Evolutionary conservation across 2,888 invertebrate genomes (phyloP).

Genomic region (Lasioglossum villosulum): DNA sequence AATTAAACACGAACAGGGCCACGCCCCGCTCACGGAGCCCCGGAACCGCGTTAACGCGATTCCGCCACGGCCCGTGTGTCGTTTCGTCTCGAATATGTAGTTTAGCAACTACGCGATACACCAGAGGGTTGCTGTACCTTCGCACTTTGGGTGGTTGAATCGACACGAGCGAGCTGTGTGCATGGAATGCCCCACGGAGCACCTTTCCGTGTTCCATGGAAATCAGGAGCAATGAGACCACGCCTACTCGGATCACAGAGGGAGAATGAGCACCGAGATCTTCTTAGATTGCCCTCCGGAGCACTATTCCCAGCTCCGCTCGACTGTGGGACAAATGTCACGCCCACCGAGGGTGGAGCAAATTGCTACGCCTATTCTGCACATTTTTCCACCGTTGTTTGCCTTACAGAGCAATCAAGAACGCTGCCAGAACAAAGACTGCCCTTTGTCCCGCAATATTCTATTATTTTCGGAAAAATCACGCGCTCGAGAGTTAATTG

Average conservation of each 20-base stretch:
- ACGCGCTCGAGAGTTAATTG: conserved; percentile 26
- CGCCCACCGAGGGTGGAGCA: background rate
- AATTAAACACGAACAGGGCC: conserved; percentile 68
- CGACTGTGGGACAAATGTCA: background rate
- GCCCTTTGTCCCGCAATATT: background rate
- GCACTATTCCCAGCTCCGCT: too few relatives aligned
- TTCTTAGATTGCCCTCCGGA: background rate
- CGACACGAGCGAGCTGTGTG: background rate
- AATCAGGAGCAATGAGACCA: background rate
- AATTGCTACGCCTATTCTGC: background rate
- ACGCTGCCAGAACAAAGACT: background rate
- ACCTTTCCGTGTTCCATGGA: background rate
- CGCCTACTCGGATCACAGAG: background rate
- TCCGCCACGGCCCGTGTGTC: background rate
- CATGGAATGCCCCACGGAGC: background rate
- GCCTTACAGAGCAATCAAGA: background rate
- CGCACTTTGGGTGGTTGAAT: background rate
- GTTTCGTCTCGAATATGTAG: background rate
- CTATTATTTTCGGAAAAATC: background rate
- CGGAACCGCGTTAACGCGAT: conserved; percentile 17
- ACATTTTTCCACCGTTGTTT: background rate
- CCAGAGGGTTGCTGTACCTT: background rate
- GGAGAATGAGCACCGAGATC: background rate
- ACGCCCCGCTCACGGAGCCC: conserved; percentile 53
- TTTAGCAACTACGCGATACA: background rate